Conservation (phyloP, 2,797 vertebrate species). For the Hybognathus amarus region DNA sequence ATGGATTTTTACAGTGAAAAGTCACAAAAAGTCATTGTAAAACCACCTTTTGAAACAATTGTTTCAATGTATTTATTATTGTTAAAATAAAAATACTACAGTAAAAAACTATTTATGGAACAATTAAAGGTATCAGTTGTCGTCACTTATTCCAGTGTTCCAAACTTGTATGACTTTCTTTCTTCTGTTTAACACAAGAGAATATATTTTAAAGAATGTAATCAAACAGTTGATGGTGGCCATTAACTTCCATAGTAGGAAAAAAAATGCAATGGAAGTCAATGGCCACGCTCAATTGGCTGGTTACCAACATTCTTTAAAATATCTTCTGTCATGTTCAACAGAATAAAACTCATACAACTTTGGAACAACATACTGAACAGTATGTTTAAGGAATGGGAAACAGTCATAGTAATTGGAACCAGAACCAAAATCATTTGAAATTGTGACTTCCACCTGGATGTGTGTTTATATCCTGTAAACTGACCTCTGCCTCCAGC, state of each 20-base stretch:
- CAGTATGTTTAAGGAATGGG: neutral
- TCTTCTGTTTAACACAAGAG: too few relatives aligned
- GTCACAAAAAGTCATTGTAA: neutral
- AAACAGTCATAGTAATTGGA: neutral
- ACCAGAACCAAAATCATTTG: neutral
- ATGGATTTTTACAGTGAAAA: neutral
- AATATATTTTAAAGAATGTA: too few relatives aligned
- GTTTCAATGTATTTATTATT: neutral
- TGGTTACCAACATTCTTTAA: too few relatives aligned
- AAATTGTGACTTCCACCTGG: neutral
- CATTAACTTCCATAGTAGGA: too few relatives aligned
- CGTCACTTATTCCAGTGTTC: too few relatives aligned
- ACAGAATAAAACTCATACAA: too few relatives aligned
- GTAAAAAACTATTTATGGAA: neutral
- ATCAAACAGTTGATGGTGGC: too few relatives aligned
- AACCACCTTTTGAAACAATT: neutral
- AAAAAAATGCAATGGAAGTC: too few relatives aligned
- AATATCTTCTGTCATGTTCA: too few relatives aligned
- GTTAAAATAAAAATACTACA: neutral
- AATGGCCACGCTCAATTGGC: too few relatives aligned
- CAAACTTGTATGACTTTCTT: too few relatives aligned
- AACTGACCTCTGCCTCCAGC: constrained; percentile 89
- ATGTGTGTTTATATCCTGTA: neutral
- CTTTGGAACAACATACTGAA: too few relatives aligned
- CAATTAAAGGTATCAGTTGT: neutral